Base-by-base conservation (phyloP, 1,140 invertebrate genomes). In the Chrysoperla carnea region DNA sequence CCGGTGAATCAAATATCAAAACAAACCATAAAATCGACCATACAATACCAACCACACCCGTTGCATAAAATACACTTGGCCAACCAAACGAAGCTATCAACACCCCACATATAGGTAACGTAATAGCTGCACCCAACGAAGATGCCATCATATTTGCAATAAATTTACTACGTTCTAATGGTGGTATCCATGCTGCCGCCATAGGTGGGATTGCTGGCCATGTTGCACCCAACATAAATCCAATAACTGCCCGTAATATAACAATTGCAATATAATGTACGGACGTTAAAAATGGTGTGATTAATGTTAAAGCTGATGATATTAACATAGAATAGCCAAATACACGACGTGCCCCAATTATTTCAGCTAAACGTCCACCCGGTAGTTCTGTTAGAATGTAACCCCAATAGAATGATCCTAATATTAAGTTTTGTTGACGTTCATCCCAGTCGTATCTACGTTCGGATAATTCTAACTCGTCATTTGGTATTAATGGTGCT, bases 201-300 rank as follows among this genome's bases (percentile, higher is more conserved):
- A 93, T 78, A 2, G 85, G 84, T 48, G 87, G 79, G 44, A 92
- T 91, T 12, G 86, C 79, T 14, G 90, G 89, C 78, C 87, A 94
- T 6, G 86, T 90, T 6, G 82, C 87, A 43, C 89, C 75, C 54
- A 86, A 63, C 62, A 81, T 72, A 56, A 85, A 81, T 37, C 83
- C 83, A 0, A 85, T 59, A 5, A 80, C 41, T 1, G 76, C 71
- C 40, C 83, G 67, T 0, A 79, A 57, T 7, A 73, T 60, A 9
- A 81, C 67, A 6, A 82, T 58, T 39, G 69, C 67, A 6, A 70
- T 58, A 50, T 75, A 76, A 37, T 73, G 70, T 1, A 72, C 51
- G 36, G 71, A 64, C 0, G 85, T 81, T 1, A 77, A 73, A 1
- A 76, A 49, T 4, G 90, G 90, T 1, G 85, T 89, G 0, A 92